These are phyloP conservation scores for Lochmaea capreae DNA, from an alignment of 2,888 invertebrate species.

Conservation along the genomic window DNA sequence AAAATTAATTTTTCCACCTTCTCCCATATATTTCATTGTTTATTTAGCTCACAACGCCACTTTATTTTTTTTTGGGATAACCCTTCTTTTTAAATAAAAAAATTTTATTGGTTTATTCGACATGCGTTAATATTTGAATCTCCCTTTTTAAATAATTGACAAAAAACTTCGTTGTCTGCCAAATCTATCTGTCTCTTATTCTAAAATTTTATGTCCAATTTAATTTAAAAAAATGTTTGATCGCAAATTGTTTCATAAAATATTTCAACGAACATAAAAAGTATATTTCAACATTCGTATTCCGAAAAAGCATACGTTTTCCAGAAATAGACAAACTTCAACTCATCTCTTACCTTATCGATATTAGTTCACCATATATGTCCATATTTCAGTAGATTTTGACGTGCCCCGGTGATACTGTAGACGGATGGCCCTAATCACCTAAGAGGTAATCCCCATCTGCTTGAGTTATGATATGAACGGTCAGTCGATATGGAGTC, in stretches of 20 bases:
- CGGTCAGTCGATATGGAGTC: slow-evolving; percentile 60
- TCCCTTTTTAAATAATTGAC: too few relatives aligned
- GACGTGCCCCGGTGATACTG: slow-evolving; percentile 59
- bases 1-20: too few relatives aligned
- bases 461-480: slow-evolving; percentile 65
- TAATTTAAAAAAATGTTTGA: too few relatives aligned
- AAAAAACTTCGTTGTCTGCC: too few relatives aligned
- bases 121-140: too few relatives aligned
- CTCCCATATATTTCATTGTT: too few relatives aligned
- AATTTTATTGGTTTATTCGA: too few relatives aligned
- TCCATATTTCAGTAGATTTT: slow-evolving; percentile 57
- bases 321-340: slow-evolving; percentile 20
- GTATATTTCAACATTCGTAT: background rate
- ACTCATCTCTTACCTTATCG: slow-evolving; percentile 41
- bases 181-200: too few relatives aligned
- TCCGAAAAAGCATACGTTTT: slow-evolving; percentile 1
- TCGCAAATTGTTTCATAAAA: background rate
- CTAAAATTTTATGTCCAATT: too few relatives aligned
- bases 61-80: too few relatives aligned
- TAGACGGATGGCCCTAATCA: slow-evolving; percentile 65
- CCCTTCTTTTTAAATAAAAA: too few relatives aligned
- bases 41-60: too few relatives aligned
- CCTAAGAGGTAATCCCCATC: slow-evolving; percentile 65
- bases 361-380: slow-evolving; percentile 47
- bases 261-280: background rate